phyloP scores from a whole-genome alignment of 2,888 invertebrate genomes.

The Pollenia amentaria region DNA sequence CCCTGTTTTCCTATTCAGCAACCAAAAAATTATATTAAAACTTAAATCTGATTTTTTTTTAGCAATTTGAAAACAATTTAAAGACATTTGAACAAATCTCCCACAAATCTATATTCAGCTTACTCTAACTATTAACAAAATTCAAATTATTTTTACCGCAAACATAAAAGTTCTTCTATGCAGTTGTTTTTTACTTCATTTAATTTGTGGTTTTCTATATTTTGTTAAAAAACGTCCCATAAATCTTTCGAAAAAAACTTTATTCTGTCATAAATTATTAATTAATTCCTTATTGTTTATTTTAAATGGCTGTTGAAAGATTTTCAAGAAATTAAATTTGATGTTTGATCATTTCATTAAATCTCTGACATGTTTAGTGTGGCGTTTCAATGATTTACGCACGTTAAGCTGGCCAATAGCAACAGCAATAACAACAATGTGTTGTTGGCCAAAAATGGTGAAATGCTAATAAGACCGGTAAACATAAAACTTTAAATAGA shows the following conservation, averaged over 20 bases:
- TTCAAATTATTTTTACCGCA: not conserved
- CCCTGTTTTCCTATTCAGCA: too few species aligned
- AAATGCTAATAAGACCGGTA: conserved; percentile 72
- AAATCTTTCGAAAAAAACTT: conserved; percentile 26
- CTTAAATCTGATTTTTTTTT: too few species aligned
- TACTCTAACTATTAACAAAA: not conserved
- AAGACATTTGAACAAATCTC: too few species aligned
- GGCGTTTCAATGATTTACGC: conserved; percentile 68
- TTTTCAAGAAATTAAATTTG: conserved; percentile 41
- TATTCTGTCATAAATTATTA: conserved; percentile 41
- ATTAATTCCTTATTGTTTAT: conserved; percentile 53
- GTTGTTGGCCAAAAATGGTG: conserved; percentile 68
- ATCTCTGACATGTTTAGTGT: conserved; percentile 47
- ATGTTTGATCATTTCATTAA: conserved; percentile 48
- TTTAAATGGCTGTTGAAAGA: conserved; percentile 12
- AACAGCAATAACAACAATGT: not conserved
- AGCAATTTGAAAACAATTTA: too few species aligned
- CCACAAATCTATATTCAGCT: too few species aligned
- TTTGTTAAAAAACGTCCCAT: conserved; percentile 21
- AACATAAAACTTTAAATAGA: conserved; percentile 60
- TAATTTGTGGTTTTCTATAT: not conserved
- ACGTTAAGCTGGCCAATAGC: conserved; percentile 43
- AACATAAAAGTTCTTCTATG: not conserved
- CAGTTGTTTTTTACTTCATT: not conserved
- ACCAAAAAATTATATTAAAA: too few species aligned